phyloP scores from a whole-genome alignment of 2,797 vertebrate species.

The Chanos chanos region DNA sequence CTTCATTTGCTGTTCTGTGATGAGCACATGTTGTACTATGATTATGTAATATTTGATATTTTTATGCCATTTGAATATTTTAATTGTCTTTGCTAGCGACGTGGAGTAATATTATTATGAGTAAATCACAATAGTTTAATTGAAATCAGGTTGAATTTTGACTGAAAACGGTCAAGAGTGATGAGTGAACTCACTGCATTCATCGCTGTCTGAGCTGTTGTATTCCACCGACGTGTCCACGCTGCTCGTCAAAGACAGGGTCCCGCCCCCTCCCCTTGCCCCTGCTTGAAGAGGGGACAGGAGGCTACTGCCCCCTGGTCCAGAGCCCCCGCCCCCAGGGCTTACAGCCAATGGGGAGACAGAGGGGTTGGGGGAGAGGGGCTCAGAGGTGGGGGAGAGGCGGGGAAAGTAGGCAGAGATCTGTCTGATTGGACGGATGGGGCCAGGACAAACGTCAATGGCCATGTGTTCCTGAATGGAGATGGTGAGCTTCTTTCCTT shows the following conservation, averaged over 20 bases:
- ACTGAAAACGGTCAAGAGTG: neutral
- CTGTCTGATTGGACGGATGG: conserved; percentile 73
- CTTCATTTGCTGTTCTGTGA: too few species aligned
- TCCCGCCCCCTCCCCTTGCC: conserved; percentile 41
- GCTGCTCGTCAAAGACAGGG: conserved; percentile 58
- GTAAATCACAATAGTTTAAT: too few species aligned
- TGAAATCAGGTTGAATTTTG: too few species aligned
- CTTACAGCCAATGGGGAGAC: conserved; percentile 49
- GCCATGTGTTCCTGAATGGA: conserved; percentile 82
- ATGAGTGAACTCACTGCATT: conserved; percentile 63
- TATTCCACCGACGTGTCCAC: conserved; percentile 67
- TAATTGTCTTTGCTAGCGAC: too few species aligned
- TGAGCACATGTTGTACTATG: too few species aligned
- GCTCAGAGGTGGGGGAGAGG: conserved; percentile 60
- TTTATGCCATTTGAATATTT: too few species aligned
- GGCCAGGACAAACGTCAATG: conserved; percentile 77
- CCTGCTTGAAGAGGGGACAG: conserved; percentile 54
- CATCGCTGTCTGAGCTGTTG: conserved; percentile 70
- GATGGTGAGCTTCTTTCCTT: conserved; percentile 68
- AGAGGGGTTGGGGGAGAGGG: conserved; percentile 39
- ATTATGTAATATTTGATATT: too few species aligned
- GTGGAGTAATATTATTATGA: too few species aligned
- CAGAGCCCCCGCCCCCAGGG: conserved; percentile 36
- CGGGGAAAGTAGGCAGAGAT: conserved; percentile 79
- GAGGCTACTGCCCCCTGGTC: conserved; percentile 43